Percentiles rank a stretch among this genome's conserved stretches.
phyloP scores from a whole-genome alignment of 2,888 invertebrate genomes.

The Leptogaster cylindrica region DNA sequence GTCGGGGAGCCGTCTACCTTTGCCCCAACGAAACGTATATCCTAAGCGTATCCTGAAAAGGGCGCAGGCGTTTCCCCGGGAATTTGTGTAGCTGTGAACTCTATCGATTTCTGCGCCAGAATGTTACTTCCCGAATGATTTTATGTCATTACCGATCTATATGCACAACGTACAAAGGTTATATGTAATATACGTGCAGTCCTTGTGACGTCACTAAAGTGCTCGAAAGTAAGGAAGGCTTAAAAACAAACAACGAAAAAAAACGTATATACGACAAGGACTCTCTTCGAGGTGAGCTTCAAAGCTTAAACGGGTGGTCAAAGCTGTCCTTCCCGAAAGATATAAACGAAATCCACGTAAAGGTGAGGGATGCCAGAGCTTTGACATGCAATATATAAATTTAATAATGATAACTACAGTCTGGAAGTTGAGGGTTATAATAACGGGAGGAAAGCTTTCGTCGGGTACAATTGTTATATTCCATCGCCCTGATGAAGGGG shows the following conservation, averaged over 20 bases:
- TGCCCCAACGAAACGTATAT: constrained; percentile 9
- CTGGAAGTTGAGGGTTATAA: constrained; percentile 29
- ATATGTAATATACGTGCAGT: constrained; percentile 36
- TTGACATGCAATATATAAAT: constrained; percentile 9
- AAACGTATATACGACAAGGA: not conserved
- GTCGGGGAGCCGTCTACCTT: constrained; percentile 3
- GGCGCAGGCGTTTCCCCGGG: constrained; percentile 63
- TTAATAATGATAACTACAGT: constrained; percentile 33
- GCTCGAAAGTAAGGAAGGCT: constrained; percentile 25
- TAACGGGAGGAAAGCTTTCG: constrained; percentile 19
- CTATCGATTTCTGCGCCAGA: constrained; percentile 39
- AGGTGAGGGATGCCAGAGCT: constrained; percentile 19
- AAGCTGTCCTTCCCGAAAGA: constrained; percentile 10
- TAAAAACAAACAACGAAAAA: not conserved
- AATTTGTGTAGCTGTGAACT: constrained; percentile 52
- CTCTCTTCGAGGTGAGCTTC: not conserved
- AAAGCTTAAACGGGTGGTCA: constrained; percentile 1
- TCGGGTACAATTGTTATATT: constrained; percentile 8
- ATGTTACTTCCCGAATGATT: constrained; percentile 37
- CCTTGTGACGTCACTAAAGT: constrained; percentile 31
- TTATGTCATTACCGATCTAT: constrained; percentile 41
- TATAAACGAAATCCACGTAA: not conserved
- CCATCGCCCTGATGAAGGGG: not conserved
- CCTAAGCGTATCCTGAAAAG: constrained; percentile 45
- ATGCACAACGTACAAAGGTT: constrained; percentile 28